Evolutionary conservation across 2,113 vertebrate species (phyloP).

Genomic region (Meles meles): DNA sequence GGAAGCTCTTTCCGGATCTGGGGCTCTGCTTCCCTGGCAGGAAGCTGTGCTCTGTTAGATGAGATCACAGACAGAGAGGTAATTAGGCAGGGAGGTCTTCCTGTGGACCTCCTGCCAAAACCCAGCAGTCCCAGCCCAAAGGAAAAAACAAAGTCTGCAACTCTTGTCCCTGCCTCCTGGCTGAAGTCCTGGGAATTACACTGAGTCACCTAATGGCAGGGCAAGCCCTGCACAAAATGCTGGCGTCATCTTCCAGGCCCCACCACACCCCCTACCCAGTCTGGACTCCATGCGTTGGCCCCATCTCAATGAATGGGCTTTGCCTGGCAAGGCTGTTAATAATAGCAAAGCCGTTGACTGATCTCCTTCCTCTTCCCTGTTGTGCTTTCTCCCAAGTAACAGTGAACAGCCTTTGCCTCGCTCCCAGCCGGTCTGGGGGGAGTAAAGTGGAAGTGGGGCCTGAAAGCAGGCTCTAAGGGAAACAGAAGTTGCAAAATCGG

Average conservation of each 20-base stretch:
- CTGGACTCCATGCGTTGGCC: neutral
- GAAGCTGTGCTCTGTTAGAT: neutral
- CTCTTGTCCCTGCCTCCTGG: slow-evolving; percentile 1
- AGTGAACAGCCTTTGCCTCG: neutral
- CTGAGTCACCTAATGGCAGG: slow-evolving; percentile 63
- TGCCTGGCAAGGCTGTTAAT: neutral
- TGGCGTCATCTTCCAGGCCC: slow-evolving; percentile 27
- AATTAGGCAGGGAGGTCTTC: slow-evolving; percentile 31
- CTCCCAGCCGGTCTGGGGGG: neutral
- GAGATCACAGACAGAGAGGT: slow-evolving; percentile 6
- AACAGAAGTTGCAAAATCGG: slow-evolving; percentile 10
- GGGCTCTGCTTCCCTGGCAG: neutral
- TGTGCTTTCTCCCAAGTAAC: neutral
- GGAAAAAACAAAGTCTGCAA: slow-evolving; percentile 16
- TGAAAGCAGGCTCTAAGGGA: neutral
- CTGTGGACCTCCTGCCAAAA: neutral
- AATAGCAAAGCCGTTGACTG: neutral
- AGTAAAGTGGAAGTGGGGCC: neutral
- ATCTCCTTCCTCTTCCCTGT: neutral
- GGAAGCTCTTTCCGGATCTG: neutral
- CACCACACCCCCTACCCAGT: neutral
- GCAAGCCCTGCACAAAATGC: neutral
- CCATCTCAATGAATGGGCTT: neutral
- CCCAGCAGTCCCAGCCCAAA: neutral
- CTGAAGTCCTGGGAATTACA: slow-evolving; percentile 33